These are phyloP conservation scores for Tanypteryx hageni DNA, from an alignment of 2,888 invertebrate species.

Conservation along the genomic window DNA sequence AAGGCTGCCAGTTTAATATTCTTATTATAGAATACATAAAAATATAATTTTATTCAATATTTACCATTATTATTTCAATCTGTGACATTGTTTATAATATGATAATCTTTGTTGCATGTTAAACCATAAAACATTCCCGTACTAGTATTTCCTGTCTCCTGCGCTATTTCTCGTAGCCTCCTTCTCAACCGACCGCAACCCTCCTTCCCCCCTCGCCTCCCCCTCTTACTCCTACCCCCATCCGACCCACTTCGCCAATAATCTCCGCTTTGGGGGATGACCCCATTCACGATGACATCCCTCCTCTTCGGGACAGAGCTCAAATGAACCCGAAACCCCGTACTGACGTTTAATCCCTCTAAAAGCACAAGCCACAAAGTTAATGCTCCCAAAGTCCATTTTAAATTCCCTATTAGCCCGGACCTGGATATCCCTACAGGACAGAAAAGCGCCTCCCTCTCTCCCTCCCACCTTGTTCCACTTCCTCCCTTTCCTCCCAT, in stretches of 20 bases:
- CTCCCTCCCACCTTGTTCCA: too few species aligned
- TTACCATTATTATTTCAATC: too few species aligned
- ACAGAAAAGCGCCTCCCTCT: too few species aligned
- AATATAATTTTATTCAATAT: too few species aligned
- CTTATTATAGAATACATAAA: too few species aligned
- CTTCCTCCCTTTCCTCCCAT: background rate
- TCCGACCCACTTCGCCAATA: constrained; percentile 21
- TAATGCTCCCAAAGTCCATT: constrained; percentile 19
- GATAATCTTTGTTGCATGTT: too few species aligned
- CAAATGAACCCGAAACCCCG: constrained; percentile 9
- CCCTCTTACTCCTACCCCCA: too few species aligned
- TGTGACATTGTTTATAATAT: too few species aligned
- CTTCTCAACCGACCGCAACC: background rate
- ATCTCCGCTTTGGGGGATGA: background rate
- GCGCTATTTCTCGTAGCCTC: background rate
- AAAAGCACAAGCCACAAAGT: constrained; percentile 19
- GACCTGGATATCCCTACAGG: background rate
- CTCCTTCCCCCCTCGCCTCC: background rate
- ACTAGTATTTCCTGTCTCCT: background rate
- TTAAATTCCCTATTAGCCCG: constrained; percentile 1
- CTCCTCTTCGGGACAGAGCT: background rate
- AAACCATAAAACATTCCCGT: background rate
- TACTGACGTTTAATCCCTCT: constrained; percentile 4
- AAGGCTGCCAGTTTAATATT: too few species aligned
- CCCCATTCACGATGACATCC: background rate